Evolutionary conservation across 2,113 vertebrate species (phyloP).

Genomic region (Gorsachius goisagi): DNA sequence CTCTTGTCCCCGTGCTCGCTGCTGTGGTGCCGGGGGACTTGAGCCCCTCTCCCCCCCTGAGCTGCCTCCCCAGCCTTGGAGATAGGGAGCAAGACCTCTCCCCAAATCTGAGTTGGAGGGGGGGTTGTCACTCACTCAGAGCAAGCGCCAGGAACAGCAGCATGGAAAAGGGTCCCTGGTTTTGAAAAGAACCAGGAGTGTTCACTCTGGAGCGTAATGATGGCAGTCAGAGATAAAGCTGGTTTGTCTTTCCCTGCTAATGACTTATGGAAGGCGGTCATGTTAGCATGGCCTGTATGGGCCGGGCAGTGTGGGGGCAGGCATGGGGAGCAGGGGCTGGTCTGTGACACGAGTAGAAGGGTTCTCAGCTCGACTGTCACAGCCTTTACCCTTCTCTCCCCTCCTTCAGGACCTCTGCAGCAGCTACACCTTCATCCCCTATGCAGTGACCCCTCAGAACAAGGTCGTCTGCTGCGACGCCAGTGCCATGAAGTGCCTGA

Average conservation of each 20-base stretch:
- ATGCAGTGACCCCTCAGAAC: conserved; percentile 81
- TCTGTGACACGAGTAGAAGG: neutral
- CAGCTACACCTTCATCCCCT: conserved; percentile 88
- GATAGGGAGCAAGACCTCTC: neutral
- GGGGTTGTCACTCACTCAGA: accelerated
- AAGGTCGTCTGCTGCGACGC: conserved; percentile 84
- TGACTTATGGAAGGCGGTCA: neutral
- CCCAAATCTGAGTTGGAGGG: neutral
- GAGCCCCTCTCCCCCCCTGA: neutral
- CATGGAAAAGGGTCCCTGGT: no score
- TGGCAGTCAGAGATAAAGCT: neutral
- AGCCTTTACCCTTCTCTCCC: neutral
- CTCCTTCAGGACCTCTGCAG: conserved; percentile 80
- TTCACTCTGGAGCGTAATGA: neutral
- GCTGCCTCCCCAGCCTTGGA: neutral
- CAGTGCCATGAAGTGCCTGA: conserved; percentile 72
- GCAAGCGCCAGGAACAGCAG: neutral
- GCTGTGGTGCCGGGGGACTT: accelerated
- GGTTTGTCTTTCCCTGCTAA: neutral
- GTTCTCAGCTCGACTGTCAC: neutral
- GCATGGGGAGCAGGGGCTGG: neutral
- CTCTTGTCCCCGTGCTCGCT: accelerated
- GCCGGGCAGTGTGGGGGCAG: neutral
- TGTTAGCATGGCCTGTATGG: neutral
- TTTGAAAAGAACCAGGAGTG: neutral